Evolutionary conservation across 2,113 vertebrate species (phyloP).

Genomic region (Macheiramphus alcinus): DNA sequence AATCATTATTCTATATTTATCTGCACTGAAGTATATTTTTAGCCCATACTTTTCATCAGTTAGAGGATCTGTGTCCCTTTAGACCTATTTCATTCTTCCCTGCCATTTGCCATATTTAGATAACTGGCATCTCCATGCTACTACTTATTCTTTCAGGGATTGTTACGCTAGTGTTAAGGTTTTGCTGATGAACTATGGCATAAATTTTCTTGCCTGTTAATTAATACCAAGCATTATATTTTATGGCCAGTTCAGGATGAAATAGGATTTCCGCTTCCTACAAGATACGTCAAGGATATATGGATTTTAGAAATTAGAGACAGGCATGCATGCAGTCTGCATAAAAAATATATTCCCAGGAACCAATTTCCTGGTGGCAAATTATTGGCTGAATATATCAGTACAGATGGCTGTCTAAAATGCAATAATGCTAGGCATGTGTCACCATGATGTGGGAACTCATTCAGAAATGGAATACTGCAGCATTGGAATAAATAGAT

Average conservation of each 20-base stretch:
- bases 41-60: neutral
- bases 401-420: constrained; percentile 67
- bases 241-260: neutral
- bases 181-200: neutral
- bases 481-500: constrained; percentile 57
- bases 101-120: constrained; percentile 15
- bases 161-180: neutral
- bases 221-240: constrained; percentile 12
- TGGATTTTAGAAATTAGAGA: constrained; percentile 48
- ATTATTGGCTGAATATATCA: constrained; percentile 62
- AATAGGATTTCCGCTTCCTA: constrained; percentile 16
- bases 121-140: neutral
- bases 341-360: constrained; percentile 56
- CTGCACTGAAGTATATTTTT: neutral
- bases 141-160: neutral
- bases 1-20: constrained; percentile 22
- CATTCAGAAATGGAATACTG: constrained; percentile 58
- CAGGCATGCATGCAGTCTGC: constrained; percentile 21
- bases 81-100: neutral
- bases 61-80: neutral
- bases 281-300: constrained; percentile 10
- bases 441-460: constrained; percentile 60
- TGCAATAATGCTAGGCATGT: constrained; percentile 60
- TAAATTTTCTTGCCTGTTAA: constrained; percentile 12
- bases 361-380: constrained; percentile 58